phyloP scores from a whole-genome alignment of 2,797 vertebrate genomes.

The Gymnothorax reevesii region DNA sequence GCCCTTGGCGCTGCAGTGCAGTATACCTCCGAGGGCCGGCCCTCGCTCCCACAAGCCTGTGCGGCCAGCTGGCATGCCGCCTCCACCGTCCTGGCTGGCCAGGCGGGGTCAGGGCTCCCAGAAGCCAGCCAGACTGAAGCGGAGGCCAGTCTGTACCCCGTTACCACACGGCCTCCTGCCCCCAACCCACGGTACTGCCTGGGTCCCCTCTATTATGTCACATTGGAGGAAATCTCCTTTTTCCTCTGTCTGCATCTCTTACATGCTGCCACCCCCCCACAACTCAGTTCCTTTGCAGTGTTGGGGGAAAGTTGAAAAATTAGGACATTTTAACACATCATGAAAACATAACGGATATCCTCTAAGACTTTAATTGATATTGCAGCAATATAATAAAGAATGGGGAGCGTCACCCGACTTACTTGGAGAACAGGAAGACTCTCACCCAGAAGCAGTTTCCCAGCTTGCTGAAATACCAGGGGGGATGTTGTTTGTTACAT shows the following conservation, averaged over 20 bases:
- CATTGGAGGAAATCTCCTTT: neutral
- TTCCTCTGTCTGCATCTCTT: neutral
- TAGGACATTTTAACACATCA: too few relatives aligned
- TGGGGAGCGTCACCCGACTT: too few relatives aligned
- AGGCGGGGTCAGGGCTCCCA: slow-evolving; percentile 44
- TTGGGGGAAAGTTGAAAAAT: too few relatives aligned
- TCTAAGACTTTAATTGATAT: too few relatives aligned
- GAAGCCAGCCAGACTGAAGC: slow-evolving; percentile 50
- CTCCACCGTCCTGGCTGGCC: slow-evolving; percentile 34
- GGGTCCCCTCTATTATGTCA: slow-evolving; percentile 32
- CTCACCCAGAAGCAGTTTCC: too few relatives aligned
- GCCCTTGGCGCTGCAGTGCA: slow-evolving; percentile 52
- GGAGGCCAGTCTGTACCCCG: slow-evolving; percentile 47
- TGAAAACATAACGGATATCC: too few relatives aligned
- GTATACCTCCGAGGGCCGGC: slow-evolving; percentile 49
- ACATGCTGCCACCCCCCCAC: neutral
- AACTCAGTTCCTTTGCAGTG: too few relatives aligned
- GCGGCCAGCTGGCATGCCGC: slow-evolving; percentile 32
- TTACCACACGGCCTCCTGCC: slow-evolving; percentile 44
- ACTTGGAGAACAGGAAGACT: too few relatives aligned
- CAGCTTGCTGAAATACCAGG: too few relatives aligned
- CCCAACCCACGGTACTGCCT: slow-evolving; percentile 46
- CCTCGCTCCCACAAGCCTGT: slow-evolving; percentile 41
- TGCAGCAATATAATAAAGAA: too few relatives aligned
- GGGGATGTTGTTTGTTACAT: too few relatives aligned